phyloP scores from a whole-genome alignment of 2,888 invertebrate genomes.

The Epicampocera succincta region DNA sequence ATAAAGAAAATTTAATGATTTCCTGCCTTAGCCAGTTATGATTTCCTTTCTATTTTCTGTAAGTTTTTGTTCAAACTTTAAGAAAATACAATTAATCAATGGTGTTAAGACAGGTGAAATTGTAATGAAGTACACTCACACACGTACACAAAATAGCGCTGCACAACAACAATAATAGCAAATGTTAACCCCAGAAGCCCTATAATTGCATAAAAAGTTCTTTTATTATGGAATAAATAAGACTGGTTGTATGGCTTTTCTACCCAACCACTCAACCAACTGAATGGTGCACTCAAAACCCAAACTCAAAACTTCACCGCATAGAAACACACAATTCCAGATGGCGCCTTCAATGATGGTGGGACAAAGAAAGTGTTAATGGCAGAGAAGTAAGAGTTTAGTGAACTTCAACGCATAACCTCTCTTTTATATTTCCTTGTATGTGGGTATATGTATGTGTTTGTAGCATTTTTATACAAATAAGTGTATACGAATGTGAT shows the following conservation, averaged over 20 bases:
- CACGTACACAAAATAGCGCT: background rate
- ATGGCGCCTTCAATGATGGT: slow-evolving; percentile 12
- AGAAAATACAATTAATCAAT: background rate
- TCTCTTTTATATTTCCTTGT: background rate
- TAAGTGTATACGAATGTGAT: background rate
- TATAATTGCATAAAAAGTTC: slow-evolving; percentile 21
- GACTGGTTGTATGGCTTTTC: slow-evolving; percentile 4
- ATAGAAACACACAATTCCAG: background rate
- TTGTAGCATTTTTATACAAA: too few species aligned
- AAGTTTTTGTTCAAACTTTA: too few species aligned
- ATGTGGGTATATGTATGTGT: background rate
- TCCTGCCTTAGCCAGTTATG: too few species aligned
- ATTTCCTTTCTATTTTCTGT: too few species aligned
- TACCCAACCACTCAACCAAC: slow-evolving; percentile 4
- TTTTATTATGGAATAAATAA: slow-evolving; percentile 24
- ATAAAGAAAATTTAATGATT: too few species aligned
- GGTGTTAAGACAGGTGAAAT: background rate
- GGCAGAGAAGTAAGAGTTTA: slow-evolving; percentile 26
- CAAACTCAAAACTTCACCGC: background rate
- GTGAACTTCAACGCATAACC: slow-evolving; percentile 42
- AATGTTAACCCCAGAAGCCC: slow-evolving; percentile 34
- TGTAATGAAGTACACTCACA: slow-evolving; percentile 4
- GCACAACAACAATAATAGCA: slow-evolving; percentile 2
- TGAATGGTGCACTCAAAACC: background rate
- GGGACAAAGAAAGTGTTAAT: slow-evolving; percentile 34